phyloP scores from a whole-genome alignment of 1,140 invertebrate species.

The Cherax destructor region DNA sequence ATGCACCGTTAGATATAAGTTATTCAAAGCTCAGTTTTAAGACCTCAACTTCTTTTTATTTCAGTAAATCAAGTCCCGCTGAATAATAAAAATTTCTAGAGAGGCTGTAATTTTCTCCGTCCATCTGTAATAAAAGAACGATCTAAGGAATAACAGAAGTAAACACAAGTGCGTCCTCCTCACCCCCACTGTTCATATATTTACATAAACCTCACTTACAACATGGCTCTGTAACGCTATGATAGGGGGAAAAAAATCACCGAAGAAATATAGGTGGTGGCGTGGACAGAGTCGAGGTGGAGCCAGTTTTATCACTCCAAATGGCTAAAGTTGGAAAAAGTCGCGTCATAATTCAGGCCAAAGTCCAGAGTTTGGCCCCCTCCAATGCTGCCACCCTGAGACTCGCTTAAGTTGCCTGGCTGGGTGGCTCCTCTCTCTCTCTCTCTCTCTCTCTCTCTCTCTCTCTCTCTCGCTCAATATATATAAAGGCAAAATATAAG shows the following conservation, averaged over 20 bases:
- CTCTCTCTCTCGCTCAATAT: constrained; percentile 7
- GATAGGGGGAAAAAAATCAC: not conserved
- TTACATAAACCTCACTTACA: no score
- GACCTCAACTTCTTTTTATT: no score
- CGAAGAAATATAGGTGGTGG: constrained; percentile 41
- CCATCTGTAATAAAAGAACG: no score
- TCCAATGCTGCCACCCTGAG: constrained; percentile 37
- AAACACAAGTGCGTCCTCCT: no score
- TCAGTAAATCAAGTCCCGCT: no score
- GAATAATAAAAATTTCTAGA: no score
- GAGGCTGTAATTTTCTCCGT: no score
- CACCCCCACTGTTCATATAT: no score
- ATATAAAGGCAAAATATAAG: no score
- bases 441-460: constrained; percentile 34
- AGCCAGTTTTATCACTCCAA: constrained; percentile 58
- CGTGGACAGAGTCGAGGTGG: constrained; percentile 42
- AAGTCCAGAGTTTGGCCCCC: constrained; percentile 48
- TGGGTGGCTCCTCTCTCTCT: constrained; percentile 29
- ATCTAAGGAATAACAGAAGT: no score
- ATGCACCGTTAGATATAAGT: no score
- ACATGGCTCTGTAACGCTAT: not conserved
- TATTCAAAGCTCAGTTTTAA: no score
- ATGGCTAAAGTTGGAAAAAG: constrained; percentile 66
- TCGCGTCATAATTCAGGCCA: constrained; percentile 58
- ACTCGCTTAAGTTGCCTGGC: not conserved